phyloP scores from a whole-genome alignment of 2,113 vertebrate genomes.

The Colinus virginianus region DNA sequence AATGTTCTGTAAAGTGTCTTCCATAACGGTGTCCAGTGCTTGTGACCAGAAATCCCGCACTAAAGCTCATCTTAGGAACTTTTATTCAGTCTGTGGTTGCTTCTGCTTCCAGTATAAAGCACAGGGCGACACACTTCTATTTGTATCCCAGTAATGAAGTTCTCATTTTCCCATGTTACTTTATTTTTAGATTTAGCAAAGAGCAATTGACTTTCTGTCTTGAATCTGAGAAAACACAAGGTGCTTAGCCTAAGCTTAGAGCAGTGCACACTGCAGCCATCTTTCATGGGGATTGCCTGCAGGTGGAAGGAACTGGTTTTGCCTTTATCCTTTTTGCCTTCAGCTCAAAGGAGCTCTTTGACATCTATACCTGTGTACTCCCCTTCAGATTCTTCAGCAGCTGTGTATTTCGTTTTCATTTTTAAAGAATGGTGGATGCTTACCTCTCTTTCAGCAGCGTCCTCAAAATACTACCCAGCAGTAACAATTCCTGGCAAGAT shows the following conservation, averaged over 20 bases:
- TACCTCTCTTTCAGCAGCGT: neutral
- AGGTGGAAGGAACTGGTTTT: neutral
- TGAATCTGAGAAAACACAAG: neutral
- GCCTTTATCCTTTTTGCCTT: neutral
- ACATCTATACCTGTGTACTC: neutral
- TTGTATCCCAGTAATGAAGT: neutral
- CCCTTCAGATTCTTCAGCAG: neutral
- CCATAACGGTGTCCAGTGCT: neutral
- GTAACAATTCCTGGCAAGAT: neutral
- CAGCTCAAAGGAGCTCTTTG: neutral
- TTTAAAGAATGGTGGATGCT: neutral
- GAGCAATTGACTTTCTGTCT: neutral
- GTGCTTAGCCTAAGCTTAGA: neutral
- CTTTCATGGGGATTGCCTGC: neutral
- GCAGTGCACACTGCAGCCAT: fast-evolving
- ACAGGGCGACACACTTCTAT: neutral
- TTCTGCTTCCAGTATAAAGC: neutral
- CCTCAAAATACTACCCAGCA: neutral
- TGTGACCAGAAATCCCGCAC: neutral
- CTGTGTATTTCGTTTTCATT: neutral
- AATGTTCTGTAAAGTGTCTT: neutral
- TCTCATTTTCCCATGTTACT: neutral
- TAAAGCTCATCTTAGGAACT: neutral
- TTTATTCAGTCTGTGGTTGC: neutral
- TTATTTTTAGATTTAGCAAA: neutral